Base-by-base conservation (phyloP, 92 coral and sea anemone genomes). In the Bergia puertoricense region DNA sequence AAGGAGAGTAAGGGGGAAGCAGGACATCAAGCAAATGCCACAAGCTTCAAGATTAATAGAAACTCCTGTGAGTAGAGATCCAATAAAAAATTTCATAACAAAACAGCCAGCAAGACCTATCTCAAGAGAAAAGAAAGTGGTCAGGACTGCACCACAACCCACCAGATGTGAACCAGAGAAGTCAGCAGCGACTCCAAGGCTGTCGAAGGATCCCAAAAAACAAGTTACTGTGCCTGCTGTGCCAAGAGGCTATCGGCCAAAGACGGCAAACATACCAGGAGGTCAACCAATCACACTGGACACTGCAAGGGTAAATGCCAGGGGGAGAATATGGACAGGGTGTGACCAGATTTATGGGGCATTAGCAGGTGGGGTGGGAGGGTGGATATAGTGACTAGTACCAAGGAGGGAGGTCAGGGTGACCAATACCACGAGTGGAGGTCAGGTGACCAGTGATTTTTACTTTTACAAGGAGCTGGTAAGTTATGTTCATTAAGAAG, bases 201-300 rank as follows among this genome's bases (percentile, higher is more conserved):
- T 78, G 2, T 69, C n/a, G 44, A 84, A 6, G 45, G 77, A 73
- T 15, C 30, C 30, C 30, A 46, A 30, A 6, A 84, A 71, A 18
- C 42, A 71, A 8, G 18, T n/a, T 6, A 37, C 36, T 15, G 30
- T 18, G 5, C 76, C 62, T 13, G 39, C 67, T 48, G 66, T 50
- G 38, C 37, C 6, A 16, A 57, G 11, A 80, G 48, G 0, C 15
- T 36, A 20, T 59, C 79, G 78, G 76, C 91, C 91, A 23, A 88
- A 88, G 44, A 86, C 84, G 51, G 83, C 94, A 10, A 89, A 56
- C 73, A 65, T 90, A 48, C 86, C 96, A 20, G 95, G 97, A 20
- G 97, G 97, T 44, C 88, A 92, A 56, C 95, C 95, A 62, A 94
- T 94, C 77, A 89, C 93, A 39, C 83, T 93, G 37, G 91, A 88